Base-by-base conservation (phyloP, 2,888 invertebrate genomes). In the Drosophila antonietae region DNA sequence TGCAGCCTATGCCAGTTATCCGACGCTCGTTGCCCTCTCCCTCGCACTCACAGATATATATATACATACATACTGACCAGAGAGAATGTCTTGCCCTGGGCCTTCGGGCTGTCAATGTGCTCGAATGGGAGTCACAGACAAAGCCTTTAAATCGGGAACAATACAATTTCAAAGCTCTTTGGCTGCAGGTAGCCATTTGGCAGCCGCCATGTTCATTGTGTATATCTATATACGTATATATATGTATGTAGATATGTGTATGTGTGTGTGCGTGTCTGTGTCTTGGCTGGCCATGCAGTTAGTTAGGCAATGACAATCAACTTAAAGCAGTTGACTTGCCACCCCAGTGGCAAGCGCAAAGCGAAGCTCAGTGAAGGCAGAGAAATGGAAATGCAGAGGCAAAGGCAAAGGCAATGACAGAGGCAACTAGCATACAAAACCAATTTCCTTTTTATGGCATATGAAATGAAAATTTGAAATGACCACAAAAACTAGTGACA, bases 401-500 rank as follows among this genome's bases (percentile, higher is more conserved):
- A 41, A 41, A 37, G 14, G 37, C 53, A 41, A 52, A 53, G 47
- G 47, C n/a, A 41, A 33, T 41, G 78, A 68, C 70, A 76, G 52
- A 68, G 78, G 62, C 84, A 86, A 83, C 78, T 81, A 81, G 78
- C 81, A 80, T 75, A 79, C 78, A 73, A 89, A 89, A 89, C 84
- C 88, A 86, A 89, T 88, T 89, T 86, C 82, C 87, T 84, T 88
- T 88, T 88, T 88, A 88, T 88, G 88, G 86, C 81, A 86, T 89
- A 88, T 89, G 88, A 89, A 88, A 88, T 84, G 83, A 86, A 88
- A 89, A 84, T 86, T 88, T 86, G 77, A 89, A 88, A 89, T 88
- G 89, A 88, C 89, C 88, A 84, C 89, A 89, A 85, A 85, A 83
- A 73, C 79, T 67, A 70, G 67, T 70, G 69, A 80, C 80, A 78